These are phyloP conservation scores for Trematomus bernacchii DNA, from an alignment of 2,797 vertebrate species.

Conservation along the genomic window DNA sequence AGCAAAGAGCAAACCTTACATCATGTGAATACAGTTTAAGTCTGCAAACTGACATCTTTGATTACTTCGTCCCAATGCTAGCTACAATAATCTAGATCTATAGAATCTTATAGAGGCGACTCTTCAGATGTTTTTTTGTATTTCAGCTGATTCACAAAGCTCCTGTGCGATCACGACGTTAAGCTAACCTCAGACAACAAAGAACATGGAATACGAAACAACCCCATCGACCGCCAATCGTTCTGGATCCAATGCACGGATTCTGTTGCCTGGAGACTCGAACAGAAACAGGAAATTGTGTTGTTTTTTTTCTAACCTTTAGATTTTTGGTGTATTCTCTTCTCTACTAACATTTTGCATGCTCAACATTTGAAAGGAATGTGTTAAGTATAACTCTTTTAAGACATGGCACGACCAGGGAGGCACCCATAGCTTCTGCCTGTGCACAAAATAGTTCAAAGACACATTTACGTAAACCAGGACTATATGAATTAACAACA, in stretches of 20 bases:
- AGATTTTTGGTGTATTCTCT: conserved; percentile 59
- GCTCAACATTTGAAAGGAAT: conserved; percentile 74
- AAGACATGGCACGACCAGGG: conserved; percentile 52
- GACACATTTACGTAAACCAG: conserved; percentile 72
- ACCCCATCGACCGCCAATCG: not conserved
- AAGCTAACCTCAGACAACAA: conserved; percentile 15
- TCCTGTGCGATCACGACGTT: conserved; percentile 13
- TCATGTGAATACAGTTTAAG: too few relatives aligned
- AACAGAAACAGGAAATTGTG: conserved; percentile 65
- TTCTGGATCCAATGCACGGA: conserved; percentile 65
- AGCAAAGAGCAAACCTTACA: too few relatives aligned
- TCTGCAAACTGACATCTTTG: not conserved
- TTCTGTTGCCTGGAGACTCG: conserved; percentile 81
- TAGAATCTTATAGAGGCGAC: not conserved
- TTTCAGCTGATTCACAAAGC: not conserved
- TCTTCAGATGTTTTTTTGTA: not conserved
- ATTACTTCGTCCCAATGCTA: not conserved
- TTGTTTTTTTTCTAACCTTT: conserved; percentile 33
- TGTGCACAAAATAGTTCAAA: conserved; percentile 72
- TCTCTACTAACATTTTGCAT: conserved; percentile 71
- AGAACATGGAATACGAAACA: conserved; percentile 20
- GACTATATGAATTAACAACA: conserved; percentile 63
- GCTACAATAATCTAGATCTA: not conserved
- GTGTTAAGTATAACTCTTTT: conserved; percentile 62
- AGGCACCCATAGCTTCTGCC: conserved; percentile 44